These are phyloP conservation scores for Bagarius yarrelli DNA, from an alignment of 2,113 vertebrate species.

Conservation along the genomic window DNA sequence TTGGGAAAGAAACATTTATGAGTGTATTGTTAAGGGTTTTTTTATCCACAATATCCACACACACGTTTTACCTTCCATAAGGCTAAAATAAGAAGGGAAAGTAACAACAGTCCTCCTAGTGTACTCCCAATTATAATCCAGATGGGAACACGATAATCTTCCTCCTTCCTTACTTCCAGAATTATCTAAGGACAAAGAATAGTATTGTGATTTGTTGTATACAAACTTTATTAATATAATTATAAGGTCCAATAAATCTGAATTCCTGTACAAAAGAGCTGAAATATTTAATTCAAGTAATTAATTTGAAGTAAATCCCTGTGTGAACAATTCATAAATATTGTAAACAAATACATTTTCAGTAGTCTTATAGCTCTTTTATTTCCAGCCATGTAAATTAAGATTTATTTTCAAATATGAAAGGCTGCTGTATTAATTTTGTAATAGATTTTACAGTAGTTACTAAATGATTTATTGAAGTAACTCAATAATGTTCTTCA, in stretches of 20 bases:
- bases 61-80: constrained; percentile 85
- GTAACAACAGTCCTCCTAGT: constrained; percentile 85
- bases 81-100: constrained; percentile 82
- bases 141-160: constrained; percentile 75
- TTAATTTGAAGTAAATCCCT: neutral
- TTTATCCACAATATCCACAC: neutral
- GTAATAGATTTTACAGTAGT: neutral
- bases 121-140: constrained; percentile 92
- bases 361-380: too few species aligned
- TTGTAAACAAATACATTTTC: neutral
- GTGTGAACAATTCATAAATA: neutral
- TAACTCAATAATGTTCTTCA: constrained; percentile 2
- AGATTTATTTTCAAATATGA: neutral
- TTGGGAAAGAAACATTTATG: too few species aligned
- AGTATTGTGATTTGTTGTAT: neutral
- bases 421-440: neutral
- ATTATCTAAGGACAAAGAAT: constrained; percentile 68
- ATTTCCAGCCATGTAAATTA: neutral
- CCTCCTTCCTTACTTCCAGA: constrained; percentile 83
- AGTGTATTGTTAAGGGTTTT: too few species aligned
- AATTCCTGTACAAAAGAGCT: neutral
- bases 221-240: neutral
- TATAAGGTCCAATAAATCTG: neutral
- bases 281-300: neutral
- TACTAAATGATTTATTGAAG: neutral